These are phyloP conservation scores for Pseudomyrmex cubaensis DNA, from an alignment of 1,140 invertebrate species.

Conservation along the genomic window DNA sequence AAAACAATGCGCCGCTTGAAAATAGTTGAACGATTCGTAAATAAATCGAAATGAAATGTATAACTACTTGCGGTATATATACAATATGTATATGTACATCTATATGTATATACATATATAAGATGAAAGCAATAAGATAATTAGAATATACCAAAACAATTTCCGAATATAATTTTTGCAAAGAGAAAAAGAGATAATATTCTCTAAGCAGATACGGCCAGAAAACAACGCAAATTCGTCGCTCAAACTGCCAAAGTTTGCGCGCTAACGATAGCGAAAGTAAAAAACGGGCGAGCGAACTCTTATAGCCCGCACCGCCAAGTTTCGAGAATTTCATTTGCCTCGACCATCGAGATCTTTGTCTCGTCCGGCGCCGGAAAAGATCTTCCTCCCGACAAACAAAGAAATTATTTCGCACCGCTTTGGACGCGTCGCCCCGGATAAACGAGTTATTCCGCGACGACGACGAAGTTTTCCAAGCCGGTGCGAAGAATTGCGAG, in stretches of 20 bases:
- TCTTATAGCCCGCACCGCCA: background rate
- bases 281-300: constrained; percentile 25
- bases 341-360: background rate
- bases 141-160: background rate
- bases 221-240: background rate
- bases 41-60: background rate
- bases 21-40: background rate
- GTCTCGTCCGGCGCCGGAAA: background rate
- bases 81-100: no score
- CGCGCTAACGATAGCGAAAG: constrained; percentile 35
- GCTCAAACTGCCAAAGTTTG: background rate
- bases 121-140: background rate
- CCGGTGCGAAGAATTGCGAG: background rate
- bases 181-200: background rate
- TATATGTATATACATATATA: no score
- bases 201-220: background rate
- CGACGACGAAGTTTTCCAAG: constrained; percentile 19
- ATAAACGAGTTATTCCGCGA: constrained; percentile 54
- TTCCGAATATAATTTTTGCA: background rate
- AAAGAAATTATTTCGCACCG: constrained; percentile 52
- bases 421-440: constrained; percentile 16
- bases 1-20: background rate
- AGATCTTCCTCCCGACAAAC: constrained; percentile 10
- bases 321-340: constrained; percentile 54
- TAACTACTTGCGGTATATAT: no score